A percentile compares a stretch with the other conserved stretches of the same genome.
phyloP scores from a whole-genome alignment of 2,888 invertebrate species.

The Coleophora deauratella region DNA sequence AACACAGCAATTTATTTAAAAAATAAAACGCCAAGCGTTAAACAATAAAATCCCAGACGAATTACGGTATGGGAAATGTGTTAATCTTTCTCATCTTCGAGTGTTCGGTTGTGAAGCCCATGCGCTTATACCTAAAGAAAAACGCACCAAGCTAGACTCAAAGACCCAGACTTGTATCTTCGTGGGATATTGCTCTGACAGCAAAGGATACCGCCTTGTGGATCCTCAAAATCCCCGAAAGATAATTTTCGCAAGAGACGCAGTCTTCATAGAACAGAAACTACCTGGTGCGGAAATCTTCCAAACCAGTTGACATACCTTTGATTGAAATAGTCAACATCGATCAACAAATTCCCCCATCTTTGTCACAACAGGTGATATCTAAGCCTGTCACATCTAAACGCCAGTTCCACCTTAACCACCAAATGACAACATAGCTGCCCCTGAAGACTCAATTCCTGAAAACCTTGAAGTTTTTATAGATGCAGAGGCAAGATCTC shows the following conservation, averaged over 20 bases:
- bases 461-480: too few relatives aligned
- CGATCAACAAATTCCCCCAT: too few relatives aligned
- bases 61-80: not conserved
- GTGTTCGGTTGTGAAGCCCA: slow-evolving; percentile 1
- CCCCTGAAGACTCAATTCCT: too few relatives aligned
- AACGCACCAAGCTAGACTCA: not conserved
- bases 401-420: too few relatives aligned
- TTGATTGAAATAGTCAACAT: too few relatives aligned
- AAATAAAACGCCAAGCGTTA: not conserved
- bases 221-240: not conserved
- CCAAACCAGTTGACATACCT: too few relatives aligned
- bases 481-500: too few relatives aligned
- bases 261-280: slow-evolving; percentile 1
- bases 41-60: not conserved
- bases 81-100: slow-evolving; percentile 1
- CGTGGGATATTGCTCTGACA: not conserved
- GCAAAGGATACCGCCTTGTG: not conserved
- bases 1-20: not conserved
- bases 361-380: too few relatives aligned
- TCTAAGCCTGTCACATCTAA: too few relatives aligned
- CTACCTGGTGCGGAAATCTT: too few relatives aligned
- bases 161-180: not conserved
- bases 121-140: slow-evolving; percentile 1
- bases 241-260: not conserved
- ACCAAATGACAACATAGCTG: too few relatives aligned